Conservation (phyloP, 1,140 invertebrate genomes). For the Caenorhabditis remanei region DNA sequence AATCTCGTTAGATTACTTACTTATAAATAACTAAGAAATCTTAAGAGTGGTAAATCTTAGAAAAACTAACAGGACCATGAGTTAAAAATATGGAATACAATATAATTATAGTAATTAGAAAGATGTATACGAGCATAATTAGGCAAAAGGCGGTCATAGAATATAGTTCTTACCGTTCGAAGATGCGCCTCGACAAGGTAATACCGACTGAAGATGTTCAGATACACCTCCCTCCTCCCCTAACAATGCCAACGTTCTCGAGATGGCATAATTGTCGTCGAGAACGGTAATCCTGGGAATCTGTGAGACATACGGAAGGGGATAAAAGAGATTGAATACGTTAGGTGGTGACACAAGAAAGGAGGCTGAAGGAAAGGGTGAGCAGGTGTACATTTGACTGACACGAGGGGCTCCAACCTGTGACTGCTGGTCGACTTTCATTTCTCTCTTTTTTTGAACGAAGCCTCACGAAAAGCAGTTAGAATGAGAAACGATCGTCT, state of each 20-base stretch:
- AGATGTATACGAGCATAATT: conserved; percentile 45
- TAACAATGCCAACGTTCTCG: background rate
- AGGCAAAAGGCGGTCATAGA: conserved; percentile 4
- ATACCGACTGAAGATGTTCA: conserved; percentile 30
- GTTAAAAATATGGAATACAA: conserved; percentile 15
- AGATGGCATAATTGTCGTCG: conserved; percentile 54
- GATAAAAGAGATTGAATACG: conserved; percentile 46
- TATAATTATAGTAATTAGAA: conserved; percentile 49
- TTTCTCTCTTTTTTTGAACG: background rate
- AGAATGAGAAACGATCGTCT: conserved; percentile 38
- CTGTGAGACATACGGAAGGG: conserved; percentile 47
- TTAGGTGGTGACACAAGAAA: background rate
- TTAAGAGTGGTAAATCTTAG: too few species aligned
- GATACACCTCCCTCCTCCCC: background rate
- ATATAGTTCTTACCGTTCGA: conserved; percentile 7
- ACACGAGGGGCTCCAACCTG: conserved; percentile 46
- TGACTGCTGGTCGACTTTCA: background rate
- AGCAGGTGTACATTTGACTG: conserved; percentile 52
- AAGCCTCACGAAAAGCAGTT: background rate
- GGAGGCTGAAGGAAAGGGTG: background rate
- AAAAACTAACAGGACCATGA: background rate
- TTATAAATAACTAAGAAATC: too few species aligned
- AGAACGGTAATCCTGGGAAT: conserved; percentile 54
- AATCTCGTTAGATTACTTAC: too few species aligned
- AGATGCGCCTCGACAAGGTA: conserved; percentile 24